Evolutionary conservation across 2,113 vertebrate species (phyloP).

Genomic region (Poecilia latipinna): DNA sequence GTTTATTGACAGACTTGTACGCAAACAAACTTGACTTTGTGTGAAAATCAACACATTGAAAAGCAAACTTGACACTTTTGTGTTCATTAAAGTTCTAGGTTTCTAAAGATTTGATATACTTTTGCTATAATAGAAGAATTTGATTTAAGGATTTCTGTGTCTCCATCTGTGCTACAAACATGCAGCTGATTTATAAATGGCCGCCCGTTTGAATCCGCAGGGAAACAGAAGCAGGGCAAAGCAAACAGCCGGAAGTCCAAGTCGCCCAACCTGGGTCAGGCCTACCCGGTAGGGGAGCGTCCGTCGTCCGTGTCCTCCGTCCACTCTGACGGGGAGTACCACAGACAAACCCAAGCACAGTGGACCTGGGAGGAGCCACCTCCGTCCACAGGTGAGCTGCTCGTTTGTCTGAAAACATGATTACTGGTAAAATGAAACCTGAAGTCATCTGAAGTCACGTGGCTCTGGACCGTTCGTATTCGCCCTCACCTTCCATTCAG

Average conservation of each 20-base stretch:
- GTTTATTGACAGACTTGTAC: no score
- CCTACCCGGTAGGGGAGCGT: slow-evolving; percentile 86
- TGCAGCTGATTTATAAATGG: neutral
- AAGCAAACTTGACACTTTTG: no score
- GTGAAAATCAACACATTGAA: no score
- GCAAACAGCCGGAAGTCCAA: slow-evolving; percentile 91
- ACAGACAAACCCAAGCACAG: slow-evolving; percentile 85
- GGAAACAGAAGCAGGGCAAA: slow-evolving; percentile 93
- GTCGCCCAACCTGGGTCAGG: slow-evolving; percentile 93
- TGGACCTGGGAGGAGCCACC: slow-evolving; percentile 97
- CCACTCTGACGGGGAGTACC: slow-evolving; percentile 97
- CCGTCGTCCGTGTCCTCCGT: slow-evolving; percentile 97
- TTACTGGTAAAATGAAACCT: neutral
- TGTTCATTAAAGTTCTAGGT: no score
- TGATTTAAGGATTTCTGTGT: neutral
- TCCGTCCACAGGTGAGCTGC: slow-evolving; percentile 88
- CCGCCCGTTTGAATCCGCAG: slow-evolving; percentile 46
- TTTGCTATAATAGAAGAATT: no score
- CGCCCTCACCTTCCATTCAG: no score
- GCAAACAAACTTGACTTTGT: no score
- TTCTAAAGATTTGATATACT: no score
- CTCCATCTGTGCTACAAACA: neutral
- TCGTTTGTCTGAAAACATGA: neutral
- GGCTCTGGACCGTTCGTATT: no score
- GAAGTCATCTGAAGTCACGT: no score